Conservation (phyloP, 1,140 invertebrate genomes). For the Yoshiicerus persimilis region DNA sequence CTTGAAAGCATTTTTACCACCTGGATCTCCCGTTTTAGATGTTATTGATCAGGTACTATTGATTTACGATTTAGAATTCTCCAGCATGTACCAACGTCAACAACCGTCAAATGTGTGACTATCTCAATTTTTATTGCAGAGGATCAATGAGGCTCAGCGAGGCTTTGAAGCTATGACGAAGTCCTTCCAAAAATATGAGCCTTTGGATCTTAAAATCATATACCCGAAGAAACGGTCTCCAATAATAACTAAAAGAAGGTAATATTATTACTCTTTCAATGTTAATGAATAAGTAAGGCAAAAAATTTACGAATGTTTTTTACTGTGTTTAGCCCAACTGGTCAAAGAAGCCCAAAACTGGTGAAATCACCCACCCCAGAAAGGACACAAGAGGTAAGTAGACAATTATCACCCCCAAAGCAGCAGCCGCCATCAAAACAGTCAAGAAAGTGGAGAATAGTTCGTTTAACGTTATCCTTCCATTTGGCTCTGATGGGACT, state of each 20-base stretch:
- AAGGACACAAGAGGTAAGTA: slow-evolving; percentile 31
- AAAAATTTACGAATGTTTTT: neutral
- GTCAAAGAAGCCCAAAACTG: neutral
- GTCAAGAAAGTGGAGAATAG: slow-evolving; percentile 43
- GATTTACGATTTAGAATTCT: neutral
- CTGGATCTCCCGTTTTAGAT: slow-evolving; percentile 43
- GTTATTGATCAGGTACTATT: slow-evolving; percentile 40
- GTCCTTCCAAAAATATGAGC: neutral
- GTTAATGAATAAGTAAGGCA: neutral
- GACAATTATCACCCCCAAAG: neutral
- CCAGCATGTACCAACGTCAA: neutral
- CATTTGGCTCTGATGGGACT: slow-evolving; percentile 47
- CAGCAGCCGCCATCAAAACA: neutral
- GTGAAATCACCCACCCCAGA: neutral
- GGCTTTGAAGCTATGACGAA: slow-evolving; percentile 43
- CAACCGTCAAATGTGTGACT: neutral
- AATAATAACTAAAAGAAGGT: slow-evolving; percentile 19
- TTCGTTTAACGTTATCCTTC: slow-evolving; percentile 44
- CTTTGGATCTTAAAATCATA: slow-evolving; percentile 46
- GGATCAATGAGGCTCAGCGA: slow-evolving; percentile 46
- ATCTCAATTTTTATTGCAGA: slow-evolving; percentile 15
- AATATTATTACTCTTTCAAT: too few relatives aligned
- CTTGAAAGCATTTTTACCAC: slow-evolving; percentile 45
- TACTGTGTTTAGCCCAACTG: neutral
- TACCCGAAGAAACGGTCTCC: slow-evolving; percentile 40